Percentiles rank a stretch among this genome's conserved stretches.
phyloP scores from a whole-genome alignment of 2,797 vertebrate species.

The Margarornis squamiger region DNA sequence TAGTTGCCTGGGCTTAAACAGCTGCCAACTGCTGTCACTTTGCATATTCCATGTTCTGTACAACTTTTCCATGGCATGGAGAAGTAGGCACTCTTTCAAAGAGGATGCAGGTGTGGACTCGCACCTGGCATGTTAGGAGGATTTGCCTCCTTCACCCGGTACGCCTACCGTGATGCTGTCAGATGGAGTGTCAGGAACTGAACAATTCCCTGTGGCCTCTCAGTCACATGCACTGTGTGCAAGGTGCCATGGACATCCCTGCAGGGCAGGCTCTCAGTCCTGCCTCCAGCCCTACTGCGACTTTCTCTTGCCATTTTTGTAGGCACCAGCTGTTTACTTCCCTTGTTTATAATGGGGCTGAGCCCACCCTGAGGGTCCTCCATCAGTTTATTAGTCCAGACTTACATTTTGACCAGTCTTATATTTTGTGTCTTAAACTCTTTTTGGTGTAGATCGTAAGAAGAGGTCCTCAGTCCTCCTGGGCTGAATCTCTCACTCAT shows the following conservation, averaged over 20 bases:
- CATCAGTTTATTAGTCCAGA: background rate
- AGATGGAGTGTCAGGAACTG: background rate
- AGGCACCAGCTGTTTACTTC: background rate
- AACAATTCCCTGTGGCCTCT: background rate
- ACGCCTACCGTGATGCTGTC: background rate
- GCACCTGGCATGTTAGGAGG: background rate
- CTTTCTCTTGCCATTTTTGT: background rate
- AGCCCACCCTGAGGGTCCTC: background rate
- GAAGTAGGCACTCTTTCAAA: background rate
- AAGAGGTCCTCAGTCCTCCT: background rate
- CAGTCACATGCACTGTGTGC: fast-evolving
- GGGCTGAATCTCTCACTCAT: background rate
- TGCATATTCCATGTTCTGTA: background rate
- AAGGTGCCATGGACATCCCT: background rate
- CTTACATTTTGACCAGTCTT: background rate
- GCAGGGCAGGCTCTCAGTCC: fast-evolving
- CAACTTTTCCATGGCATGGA: background rate
- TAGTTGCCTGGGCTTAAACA: constrained; percentile 22
- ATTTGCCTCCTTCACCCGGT: background rate
- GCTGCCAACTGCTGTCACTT: constrained; percentile 48
- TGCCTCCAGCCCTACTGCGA: background rate
- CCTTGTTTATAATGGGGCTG: background rate
- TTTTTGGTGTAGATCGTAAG: background rate
- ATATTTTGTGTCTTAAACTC: background rate
- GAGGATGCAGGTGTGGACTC: constrained; percentile 41